These are phyloP conservation scores for Luperina nickerlii DNA, from an alignment of 2,888 invertebrate genomes.

Conservation along the genomic window DNA sequence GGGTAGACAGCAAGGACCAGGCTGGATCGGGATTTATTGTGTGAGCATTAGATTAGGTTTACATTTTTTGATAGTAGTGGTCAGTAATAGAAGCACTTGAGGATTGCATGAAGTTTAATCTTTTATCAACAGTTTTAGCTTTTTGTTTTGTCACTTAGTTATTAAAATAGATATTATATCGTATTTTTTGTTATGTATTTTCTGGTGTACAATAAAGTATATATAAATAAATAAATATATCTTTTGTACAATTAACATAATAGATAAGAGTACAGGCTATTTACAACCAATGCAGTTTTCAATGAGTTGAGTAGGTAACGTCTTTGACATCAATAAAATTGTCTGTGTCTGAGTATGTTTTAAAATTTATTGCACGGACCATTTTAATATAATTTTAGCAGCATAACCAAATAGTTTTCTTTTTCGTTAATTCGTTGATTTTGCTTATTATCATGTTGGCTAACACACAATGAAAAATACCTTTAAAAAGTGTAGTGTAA, in stretches of 20 bases:
- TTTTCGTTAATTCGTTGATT: not conserved
- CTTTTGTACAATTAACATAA: not conserved
- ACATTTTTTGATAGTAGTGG: not conserved
- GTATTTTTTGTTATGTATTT: too few relatives aligned
- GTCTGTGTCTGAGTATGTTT: not conserved
- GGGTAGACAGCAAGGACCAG: too few relatives aligned
- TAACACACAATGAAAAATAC: not conserved
- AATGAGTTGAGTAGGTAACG: not conserved
- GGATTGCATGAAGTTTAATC: not conserved
- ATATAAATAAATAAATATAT: too few relatives aligned
- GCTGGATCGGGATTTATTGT: too few relatives aligned
- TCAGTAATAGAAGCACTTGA: not conserved
- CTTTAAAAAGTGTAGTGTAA: not conserved
- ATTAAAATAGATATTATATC: not conserved
- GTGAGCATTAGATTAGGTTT: not conserved
- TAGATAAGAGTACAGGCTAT: not conserved
- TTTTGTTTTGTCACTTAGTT: not conserved
- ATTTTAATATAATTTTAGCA: not conserved
- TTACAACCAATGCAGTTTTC: not conserved
- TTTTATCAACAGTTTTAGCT: conserved; percentile 2
- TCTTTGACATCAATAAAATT: too few relatives aligned
- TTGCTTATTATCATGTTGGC: not conserved
- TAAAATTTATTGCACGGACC: not conserved
- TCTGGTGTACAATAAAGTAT: too few relatives aligned
- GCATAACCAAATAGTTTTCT: not conserved